Evolutionary conservation across 2,797 vertebrate species (phyloP).

Genomic region (Sebastes steindachneri): DNA sequence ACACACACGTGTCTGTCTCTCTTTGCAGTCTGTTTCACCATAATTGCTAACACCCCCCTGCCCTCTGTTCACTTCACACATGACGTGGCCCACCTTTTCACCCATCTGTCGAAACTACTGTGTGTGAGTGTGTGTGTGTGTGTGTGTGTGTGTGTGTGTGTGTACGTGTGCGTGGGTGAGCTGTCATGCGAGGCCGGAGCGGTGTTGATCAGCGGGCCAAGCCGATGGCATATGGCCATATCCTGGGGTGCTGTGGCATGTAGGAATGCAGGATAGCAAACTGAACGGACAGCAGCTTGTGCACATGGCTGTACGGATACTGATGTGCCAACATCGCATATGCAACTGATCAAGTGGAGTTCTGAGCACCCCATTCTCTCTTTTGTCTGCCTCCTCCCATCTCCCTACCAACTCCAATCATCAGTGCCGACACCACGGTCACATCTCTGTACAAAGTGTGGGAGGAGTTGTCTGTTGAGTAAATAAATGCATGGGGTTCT

Average conservation of each 20-base stretch:
- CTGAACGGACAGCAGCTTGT: constrained; percentile 63
- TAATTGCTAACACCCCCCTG: constrained; percentile 66
- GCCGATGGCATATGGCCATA: constrained; percentile 84
- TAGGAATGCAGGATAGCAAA: constrained; percentile 72
- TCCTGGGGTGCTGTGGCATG: constrained; percentile 75
- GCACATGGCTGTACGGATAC: constrained; percentile 52
- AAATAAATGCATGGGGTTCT: neutral
- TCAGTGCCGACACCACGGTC: constrained; percentile 12
- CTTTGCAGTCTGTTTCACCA: constrained; percentile 74
- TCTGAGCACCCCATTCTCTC: constrained; percentile 45
- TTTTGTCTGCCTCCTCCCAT: constrained; percentile 10
- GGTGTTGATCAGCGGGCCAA: constrained; percentile 77
- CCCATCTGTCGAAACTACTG: constrained; percentile 81
- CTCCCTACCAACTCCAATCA: neutral
- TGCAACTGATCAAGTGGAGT: constrained; percentile 73
- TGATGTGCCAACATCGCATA: constrained; percentile 67
- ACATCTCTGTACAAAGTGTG: constrained; percentile 3
- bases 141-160: constrained; percentile 5
- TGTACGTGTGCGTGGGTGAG: constrained; percentile 50
- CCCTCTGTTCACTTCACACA: constrained; percentile 80
- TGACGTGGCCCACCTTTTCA: constrained; percentile 82
- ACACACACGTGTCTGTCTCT: constrained; percentile 43
- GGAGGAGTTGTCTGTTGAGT: constrained; percentile 29
- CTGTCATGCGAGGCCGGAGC: constrained; percentile 80
- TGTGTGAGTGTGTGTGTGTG: constrained; percentile 42